Base-by-base conservation (phyloP, 1,140 invertebrate species). In the Helicoverpa zea region DNA sequence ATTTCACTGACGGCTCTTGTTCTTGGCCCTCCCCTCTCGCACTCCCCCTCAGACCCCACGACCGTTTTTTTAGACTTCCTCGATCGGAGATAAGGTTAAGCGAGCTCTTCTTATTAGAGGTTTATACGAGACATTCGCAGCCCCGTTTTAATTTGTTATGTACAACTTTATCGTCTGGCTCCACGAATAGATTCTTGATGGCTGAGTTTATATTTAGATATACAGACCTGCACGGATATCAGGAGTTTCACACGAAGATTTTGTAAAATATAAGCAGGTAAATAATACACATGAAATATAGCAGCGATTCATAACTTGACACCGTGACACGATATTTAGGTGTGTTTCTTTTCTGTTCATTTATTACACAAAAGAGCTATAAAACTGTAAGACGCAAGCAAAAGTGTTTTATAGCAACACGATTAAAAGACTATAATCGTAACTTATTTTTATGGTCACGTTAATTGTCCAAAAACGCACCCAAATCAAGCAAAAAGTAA, bases 1-100 rank as follows among this genome's bases (percentile, higher is more conserved):
- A 94, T 93, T 93, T 92, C 93, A 94, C 89, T 93, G 92, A 94
- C 95, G 93, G 91, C 92, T 93, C 93, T 93, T 94, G 92, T 94
- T 94, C 93, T 94, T 94, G 86, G 81, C 72, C 82, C 84, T 84
- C 84, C 81, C 85, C 72, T 81, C 83, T 77, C 81, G 63, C 82
- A 83, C 86, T 74, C 85, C 74, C 83, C 84, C 86, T 80, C 86
- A 63, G 73, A 23, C 79, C 86, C 88, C 88, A 86, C 88, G 86
- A 80, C 84, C 88, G 88, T 92, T 94, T 94, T 83, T 94, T 94
- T 94, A 93, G 91, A 91, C 90, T 94, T 93, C 93, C 93, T 93
- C 91, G 90, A 94, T 94, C 87, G 88, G 83, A 93, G 94, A 95
- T 95, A 95, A 95, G 91, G 92, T 93, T 94, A 93, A 94, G 90